A percentile compares a stretch with the other conserved stretches of the same genome.
Evolutionary conservation across 1,140 invertebrate species (phyloP).

Genomic region (Macrosteles quadrilineatus): DNA sequence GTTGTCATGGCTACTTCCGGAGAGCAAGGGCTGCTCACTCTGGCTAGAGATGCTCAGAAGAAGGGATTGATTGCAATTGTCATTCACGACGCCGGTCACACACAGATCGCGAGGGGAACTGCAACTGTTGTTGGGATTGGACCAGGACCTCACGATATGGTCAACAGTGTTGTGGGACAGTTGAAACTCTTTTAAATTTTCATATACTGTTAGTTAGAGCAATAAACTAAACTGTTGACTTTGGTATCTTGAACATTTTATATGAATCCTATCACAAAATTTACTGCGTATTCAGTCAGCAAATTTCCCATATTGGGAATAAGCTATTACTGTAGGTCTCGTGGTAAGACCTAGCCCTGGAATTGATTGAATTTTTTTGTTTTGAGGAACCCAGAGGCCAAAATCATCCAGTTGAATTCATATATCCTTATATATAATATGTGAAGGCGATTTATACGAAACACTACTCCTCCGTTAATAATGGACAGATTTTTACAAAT

Average conservation of each 20-base stretch:
- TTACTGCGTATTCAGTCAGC: not conserved
- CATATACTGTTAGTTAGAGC: not conserved
- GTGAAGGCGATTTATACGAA: no score
- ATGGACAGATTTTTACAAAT: no score
- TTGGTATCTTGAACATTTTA: not conserved
- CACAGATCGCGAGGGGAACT: conserved; percentile 83
- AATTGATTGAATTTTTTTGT: no score
- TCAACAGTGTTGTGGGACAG: conserved; percentile 85
- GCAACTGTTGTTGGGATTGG: conserved; percentile 88
- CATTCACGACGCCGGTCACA: conserved; percentile 86
- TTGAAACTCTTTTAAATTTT: conserved; percentile 73
- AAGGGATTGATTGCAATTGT: conserved; percentile 69
- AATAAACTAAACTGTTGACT: no score
- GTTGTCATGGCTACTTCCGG: conserved; percentile 63
- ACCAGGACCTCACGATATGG: conserved; percentile 71
- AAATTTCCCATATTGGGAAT: no score
- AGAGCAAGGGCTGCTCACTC: conserved; percentile 63
- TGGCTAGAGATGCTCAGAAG: conserved; percentile 66
- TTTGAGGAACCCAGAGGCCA: no score
- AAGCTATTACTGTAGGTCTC: no score
- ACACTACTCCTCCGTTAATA: no score
- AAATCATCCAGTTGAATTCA: no score
- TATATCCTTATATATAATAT: no score
- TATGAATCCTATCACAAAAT: not conserved
- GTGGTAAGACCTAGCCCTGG: no score